Conservation (phyloP, 2,888 invertebrate genomes). For the Drosophila pegasa region DNA sequence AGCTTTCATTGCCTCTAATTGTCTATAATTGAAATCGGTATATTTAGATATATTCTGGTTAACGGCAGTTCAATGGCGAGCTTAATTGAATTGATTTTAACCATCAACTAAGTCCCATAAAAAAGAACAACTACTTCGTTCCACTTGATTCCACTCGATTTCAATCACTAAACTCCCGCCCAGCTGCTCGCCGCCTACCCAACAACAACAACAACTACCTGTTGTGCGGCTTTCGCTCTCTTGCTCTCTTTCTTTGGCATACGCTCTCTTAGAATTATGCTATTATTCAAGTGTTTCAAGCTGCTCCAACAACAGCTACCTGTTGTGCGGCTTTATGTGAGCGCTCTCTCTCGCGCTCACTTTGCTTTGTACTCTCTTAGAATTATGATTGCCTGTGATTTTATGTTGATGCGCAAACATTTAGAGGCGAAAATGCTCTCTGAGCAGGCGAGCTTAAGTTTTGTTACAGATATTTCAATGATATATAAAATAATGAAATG, state of each 20-base stretch:
- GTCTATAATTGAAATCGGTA: conserved; percentile 27
- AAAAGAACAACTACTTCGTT: conserved; percentile 28
- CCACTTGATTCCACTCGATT: conserved; percentile 55
- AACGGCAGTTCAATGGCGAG: conserved; percentile 26
- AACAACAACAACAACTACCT: conserved; percentile 45
- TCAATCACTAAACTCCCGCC: conserved; percentile 39
- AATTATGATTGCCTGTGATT: too few species aligned
- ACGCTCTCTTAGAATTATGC: not conserved
- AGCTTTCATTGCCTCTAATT: not conserved
- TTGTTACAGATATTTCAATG: not conserved
- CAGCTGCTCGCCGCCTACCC: conserved; percentile 17
- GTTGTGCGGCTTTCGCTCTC: not conserved
- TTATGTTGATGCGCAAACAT: not conserved
- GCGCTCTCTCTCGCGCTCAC: not conserved
- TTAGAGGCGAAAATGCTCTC: not conserved
- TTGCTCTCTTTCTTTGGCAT: not conserved
- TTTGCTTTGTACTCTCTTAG: too few species aligned
- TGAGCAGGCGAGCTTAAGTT: too few species aligned
- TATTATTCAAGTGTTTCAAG: not conserved
- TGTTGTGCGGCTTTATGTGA: too few species aligned
- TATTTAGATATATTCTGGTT: conserved; percentile 27
- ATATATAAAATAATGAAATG: not conserved
- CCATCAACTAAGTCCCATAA: conserved; percentile 15
- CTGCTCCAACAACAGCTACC: too few species aligned
- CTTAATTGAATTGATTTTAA: conserved; percentile 42